Evolutionary conservation across 53 echinoderm and acorn worm species (phyloP).

Genomic region (Astropecten irregularis): DNA sequence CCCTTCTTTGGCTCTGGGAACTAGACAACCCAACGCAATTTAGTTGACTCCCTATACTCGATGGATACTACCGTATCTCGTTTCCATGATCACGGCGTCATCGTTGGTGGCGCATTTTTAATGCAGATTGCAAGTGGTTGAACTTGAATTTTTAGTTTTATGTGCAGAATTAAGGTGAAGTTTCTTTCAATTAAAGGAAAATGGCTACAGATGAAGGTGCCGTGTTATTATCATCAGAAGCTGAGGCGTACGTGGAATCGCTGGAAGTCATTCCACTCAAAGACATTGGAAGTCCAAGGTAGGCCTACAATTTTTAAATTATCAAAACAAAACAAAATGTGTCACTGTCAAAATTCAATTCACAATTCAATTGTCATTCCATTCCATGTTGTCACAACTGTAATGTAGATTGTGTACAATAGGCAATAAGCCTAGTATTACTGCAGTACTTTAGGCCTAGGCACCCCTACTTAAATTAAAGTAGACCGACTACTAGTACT

Average conservation of each 20-base stretch:
- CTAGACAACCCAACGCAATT: background rate
- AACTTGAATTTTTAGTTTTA: too few relatives aligned
- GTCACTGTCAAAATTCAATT: background rate
- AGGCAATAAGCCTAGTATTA: too few relatives aligned
- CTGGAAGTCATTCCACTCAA: slow-evolving; percentile 70
- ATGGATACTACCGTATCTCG: slow-evolving; percentile 7
- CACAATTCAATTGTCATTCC: background rate
- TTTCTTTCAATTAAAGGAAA: background rate
- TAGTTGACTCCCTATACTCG: background rate
- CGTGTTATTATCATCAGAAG: slow-evolving; percentile 82
- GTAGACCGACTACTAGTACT: too few relatives aligned
- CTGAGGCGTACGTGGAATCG: slow-evolving; percentile 88
- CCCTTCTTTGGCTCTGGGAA: background rate
- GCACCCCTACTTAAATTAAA: too few relatives aligned
- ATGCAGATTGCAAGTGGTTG: too few relatives aligned
- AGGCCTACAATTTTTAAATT: too few relatives aligned
- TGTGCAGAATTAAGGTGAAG: background rate
- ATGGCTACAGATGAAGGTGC: slow-evolving; percentile 38
- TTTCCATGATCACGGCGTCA: slow-evolving; percentile 31
- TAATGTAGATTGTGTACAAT: too few relatives aligned
- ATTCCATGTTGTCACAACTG: too few relatives aligned
- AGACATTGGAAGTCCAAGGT: slow-evolving; percentile 85
- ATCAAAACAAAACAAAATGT: background rate
- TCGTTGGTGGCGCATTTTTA: background rate
- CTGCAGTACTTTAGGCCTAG: too few relatives aligned